These are phyloP conservation scores for Drosophila mimetica DNA, from an alignment of 2,888 invertebrate genomes.

Conservation along the genomic window DNA sequence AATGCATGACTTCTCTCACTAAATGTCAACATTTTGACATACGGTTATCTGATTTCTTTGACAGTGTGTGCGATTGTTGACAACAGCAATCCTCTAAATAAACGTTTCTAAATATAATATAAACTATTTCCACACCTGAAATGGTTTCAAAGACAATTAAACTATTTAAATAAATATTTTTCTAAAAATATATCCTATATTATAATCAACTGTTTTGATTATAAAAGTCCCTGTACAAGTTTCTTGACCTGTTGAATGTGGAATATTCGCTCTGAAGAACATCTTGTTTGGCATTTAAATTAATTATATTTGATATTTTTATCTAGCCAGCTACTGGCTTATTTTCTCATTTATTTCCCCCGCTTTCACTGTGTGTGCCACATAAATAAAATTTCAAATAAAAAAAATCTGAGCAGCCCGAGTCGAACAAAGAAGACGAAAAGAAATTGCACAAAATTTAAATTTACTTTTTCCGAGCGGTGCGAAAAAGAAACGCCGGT, in stretches of 20 bases:
- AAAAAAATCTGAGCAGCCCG: constrained; percentile 10
- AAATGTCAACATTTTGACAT: constrained; percentile 33
- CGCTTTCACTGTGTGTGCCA: constrained; percentile 26
- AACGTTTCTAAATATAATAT: too few relatives aligned
- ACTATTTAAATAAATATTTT: neutral
- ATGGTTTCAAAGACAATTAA: too few relatives aligned
- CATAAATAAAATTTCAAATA: constrained; percentile 37
- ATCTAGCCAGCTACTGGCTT: constrained; percentile 19
- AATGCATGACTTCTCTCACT: constrained; percentile 55
- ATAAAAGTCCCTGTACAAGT: constrained; percentile 10
- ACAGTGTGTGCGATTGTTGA: constrained; percentile 1
- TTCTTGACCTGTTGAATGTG: constrained; percentile 23
- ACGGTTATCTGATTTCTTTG: constrained; percentile 34
- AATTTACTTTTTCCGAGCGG: constrained; percentile 40
- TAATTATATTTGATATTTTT: constrained; percentile 39
- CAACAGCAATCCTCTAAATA: constrained; percentile 4
- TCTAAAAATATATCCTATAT: neutral
- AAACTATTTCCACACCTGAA: too few relatives aligned
- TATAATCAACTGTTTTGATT: too few relatives aligned
- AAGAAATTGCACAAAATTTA: constrained; percentile 39
- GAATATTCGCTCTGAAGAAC: constrained; percentile 2
- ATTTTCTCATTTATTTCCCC: constrained; percentile 25
- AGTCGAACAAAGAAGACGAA: constrained; percentile 25
- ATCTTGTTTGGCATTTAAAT: constrained; percentile 27
- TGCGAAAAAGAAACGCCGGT: constrained; percentile 25